Evolutionary conservation across 2,888 invertebrate genomes (phyloP), one percentile per base, ranked within the genome.

Genomic region (Caenorhabditis sp.): DNA sequence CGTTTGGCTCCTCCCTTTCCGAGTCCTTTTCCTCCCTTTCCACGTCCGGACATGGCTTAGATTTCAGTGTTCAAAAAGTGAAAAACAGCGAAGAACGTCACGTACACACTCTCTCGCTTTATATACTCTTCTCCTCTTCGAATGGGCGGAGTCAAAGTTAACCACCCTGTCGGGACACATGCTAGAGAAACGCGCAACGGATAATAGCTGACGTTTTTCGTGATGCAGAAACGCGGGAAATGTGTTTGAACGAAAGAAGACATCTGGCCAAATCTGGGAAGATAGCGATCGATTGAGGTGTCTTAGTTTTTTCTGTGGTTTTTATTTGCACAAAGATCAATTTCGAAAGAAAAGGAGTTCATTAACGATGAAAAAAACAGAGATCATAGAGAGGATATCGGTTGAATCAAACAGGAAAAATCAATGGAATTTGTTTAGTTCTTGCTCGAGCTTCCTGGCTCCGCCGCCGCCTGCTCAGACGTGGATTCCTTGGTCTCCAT

Each of bases 1-100:
- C 95, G 95, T 93, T 95, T 95, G 28, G 95, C 95, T 80, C 95
- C 95, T 87, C 95, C 95, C 93, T 95, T 95, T 74, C 95, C 95
- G 73, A 95, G 93, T 83, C 95, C 95, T 93, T 95, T 95, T 74
- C 95, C 95, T 92, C 95, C 95, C 94, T 95, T 95, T 81, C 95
- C 95, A 82, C 95, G 95, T 84, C 95, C 95, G 92, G 95, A 95
- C 95, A 95, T 84, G 54, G 24, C n/a, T 66, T 44, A 31, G 19
- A 49, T 22, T 66, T 61, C n/a, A n/a, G 4, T 31, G n/a, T 2
- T 47, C 31, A 28, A 49, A 35, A 64, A 10, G 64, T 10, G 38
- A 19, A 16, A 38, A 26, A 47, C 16, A 66, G 35, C 31, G 16
- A 51, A 22, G 41, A 49, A 19, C 58, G 31, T 1, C 58, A 35